Evolutionary conservation across 2,888 invertebrate genomes (phyloP).

Genomic region (Anthophora plumipes): DNA sequence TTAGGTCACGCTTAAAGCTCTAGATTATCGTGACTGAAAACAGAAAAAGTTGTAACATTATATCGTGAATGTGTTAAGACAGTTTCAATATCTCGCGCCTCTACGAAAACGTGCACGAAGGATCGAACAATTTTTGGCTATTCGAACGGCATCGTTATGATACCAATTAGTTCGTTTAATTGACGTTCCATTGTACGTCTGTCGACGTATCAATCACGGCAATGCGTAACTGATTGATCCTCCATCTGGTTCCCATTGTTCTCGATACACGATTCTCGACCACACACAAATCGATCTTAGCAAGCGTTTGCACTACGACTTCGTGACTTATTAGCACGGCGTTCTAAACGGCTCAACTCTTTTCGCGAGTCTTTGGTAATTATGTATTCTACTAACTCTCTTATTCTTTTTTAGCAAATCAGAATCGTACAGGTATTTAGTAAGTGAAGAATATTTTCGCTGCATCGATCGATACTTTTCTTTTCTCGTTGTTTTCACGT

Average conservation of each 20-base stretch:
- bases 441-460: not conserved
- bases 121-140: not conserved
- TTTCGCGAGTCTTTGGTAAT: not conserved
- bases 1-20: no score
- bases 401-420: not conserved
- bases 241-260: constrained; percentile 43
- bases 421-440: not conserved
- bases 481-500: no score
- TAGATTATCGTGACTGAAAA: no score
- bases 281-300: constrained; percentile 13
- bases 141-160: constrained; percentile 14
- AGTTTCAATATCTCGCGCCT: not conserved
- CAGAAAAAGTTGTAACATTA: not conserved
- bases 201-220: constrained; percentile 38
- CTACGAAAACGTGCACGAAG: not conserved
- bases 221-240: constrained; percentile 41
- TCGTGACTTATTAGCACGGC: constrained; percentile 2
- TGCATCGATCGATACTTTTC: no score
- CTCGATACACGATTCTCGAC: constrained; percentile 11
- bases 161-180: constrained; percentile 54
- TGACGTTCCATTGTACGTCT: constrained; percentile 43
- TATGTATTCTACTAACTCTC: no score
- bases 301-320: not conserved
- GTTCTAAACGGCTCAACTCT: not conserved
- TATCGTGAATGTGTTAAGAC: not conserved